Conservation (phyloP, 1,140 invertebrate species). For the Stenopsyche tienmushanensis region DNA sequence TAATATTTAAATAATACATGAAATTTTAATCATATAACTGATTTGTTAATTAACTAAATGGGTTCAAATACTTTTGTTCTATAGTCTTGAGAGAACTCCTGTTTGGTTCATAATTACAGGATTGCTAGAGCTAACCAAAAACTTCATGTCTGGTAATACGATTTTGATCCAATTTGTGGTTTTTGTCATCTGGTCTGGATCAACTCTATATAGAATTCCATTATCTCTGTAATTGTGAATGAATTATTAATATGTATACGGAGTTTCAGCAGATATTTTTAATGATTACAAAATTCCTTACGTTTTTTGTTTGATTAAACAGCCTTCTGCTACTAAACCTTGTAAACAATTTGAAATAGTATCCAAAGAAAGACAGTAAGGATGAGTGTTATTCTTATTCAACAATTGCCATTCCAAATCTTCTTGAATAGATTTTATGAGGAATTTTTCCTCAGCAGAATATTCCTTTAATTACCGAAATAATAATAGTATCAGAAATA, state of each 20-base stretch:
- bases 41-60: no score
- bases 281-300: constrained; percentile 41
- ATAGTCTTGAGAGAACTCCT: constrained; percentile 12
- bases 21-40: no score
- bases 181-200: neutral
- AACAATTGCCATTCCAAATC: constrained; percentile 49
- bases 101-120: constrained; percentile 9
- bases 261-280: no score
- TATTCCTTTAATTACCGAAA: no score
- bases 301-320: constrained; percentile 46
- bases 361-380: constrained; percentile 63
- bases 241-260: no score
- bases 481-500: no score
- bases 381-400: constrained; percentile 51
- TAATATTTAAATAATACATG: no score
- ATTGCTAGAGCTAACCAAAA: constrained; percentile 10
- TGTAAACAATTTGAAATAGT: constrained; percentile 52
- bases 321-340: constrained; percentile 45
- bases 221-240: constrained; percentile 11
- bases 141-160: neutral
- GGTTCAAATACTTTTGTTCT: no score
- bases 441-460: constrained; percentile 51
- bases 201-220: neutral
- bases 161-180: neutral
- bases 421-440: constrained; percentile 54